Conservation (phyloP, 2,113 vertebrate species). For the Sceloporus undulatus region DNA sequence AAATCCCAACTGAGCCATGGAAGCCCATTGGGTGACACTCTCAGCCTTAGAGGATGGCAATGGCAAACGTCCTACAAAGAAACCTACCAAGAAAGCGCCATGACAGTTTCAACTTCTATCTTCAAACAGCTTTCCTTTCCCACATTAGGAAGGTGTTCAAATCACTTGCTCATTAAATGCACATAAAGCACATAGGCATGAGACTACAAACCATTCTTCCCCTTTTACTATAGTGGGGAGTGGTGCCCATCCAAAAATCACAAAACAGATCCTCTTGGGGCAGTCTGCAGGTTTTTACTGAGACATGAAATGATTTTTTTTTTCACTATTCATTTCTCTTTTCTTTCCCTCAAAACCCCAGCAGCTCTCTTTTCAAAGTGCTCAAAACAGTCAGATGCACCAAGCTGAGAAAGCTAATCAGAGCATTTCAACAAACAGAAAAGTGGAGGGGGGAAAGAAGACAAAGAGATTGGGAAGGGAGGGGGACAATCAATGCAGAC, state of each 20-base stretch:
- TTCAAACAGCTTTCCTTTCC: too few relatives aligned
- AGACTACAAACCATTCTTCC: too few relatives aligned
- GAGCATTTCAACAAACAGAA: conserved; percentile 59
- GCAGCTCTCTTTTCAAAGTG: conserved; percentile 34
- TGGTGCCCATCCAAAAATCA: neutral
- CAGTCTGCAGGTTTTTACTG: neutral
- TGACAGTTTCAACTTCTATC: too few relatives aligned
- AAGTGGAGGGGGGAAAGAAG: conserved; percentile 55
- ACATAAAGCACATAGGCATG: too few relatives aligned
- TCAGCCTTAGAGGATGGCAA: too few relatives aligned
- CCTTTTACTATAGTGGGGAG: neutral
- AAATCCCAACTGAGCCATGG: too few relatives aligned
- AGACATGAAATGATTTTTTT: conserved; percentile 8
- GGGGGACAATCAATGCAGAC: conserved; percentile 60
- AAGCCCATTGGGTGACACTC: too few relatives aligned
- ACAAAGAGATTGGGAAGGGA: conserved; percentile 2
- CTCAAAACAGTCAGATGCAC: conserved; percentile 19
- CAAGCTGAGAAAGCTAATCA: conserved; percentile 59
- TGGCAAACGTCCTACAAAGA: too few relatives aligned
- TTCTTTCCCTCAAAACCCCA: conserved; percentile 34
- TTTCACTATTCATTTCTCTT: neutral
- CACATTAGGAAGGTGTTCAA: neutral
- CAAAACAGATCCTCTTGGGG: conserved; percentile 23
- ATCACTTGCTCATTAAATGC: too few relatives aligned
- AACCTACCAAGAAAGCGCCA: too few relatives aligned